Conservation (phyloP, 35 echinoderm and acorn worm genomes). For the Eucidaris tribuloides region DNA sequence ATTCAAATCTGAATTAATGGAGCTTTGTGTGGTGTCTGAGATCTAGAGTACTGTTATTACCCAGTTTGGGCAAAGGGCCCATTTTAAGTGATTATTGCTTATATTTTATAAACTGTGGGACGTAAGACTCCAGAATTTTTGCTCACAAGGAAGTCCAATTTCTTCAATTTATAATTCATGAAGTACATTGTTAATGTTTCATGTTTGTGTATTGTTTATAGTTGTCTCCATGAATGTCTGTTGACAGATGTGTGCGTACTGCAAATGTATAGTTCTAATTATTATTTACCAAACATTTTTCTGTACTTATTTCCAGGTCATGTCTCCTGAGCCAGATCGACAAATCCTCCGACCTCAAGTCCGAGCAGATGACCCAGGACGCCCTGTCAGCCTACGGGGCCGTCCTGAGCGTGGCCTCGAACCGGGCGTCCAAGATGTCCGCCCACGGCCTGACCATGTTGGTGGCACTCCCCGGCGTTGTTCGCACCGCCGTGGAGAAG, state of each 20-base stretch:
- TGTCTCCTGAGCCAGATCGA: constrained; percentile 77
- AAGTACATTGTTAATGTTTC: too few species aligned
- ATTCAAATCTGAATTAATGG: too few species aligned
- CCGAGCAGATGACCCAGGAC: constrained; percentile 14
- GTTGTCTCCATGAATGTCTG: too few species aligned
- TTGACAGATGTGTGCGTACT: too few species aligned
- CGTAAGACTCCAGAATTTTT: too few species aligned
- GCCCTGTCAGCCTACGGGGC: constrained; percentile 67
- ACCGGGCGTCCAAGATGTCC: constrained; percentile 32
- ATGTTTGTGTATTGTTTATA: neutral
- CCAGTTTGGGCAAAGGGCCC: neutral
- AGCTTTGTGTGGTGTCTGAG: too few species aligned
- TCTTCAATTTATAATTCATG: too few species aligned
- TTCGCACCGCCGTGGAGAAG: constrained; percentile 77
- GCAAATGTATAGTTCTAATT: neutral
- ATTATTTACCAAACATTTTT: neutral
- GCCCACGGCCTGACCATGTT: constrained; percentile 43
- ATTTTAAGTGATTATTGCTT: neutral
- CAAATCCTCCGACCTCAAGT: constrained; percentile 53
- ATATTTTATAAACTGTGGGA: too few species aligned
- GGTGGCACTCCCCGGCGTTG: constrained; percentile 45
- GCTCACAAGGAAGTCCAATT: too few species aligned
- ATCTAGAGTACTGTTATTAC: too few species aligned
- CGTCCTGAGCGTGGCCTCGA: constrained; percentile 66
- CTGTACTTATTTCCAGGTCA: too few species aligned